Evolutionary conservation across 2,113 vertebrate genomes (phyloP).

Genomic region (Syngnathus scovelli): DNA sequence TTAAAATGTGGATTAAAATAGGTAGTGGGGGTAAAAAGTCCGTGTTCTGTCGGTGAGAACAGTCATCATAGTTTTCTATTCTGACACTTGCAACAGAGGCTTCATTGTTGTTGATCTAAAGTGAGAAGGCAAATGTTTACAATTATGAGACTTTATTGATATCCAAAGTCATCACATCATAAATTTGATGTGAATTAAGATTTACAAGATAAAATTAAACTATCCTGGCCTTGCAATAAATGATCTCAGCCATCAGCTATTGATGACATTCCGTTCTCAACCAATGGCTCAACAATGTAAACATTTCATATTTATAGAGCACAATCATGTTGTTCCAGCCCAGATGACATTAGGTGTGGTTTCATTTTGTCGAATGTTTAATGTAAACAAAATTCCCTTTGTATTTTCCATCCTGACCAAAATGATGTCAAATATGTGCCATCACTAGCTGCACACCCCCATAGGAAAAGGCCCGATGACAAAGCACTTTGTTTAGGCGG

Average conservation of each 20-base stretch:
- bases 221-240: neutral
- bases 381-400: neutral
- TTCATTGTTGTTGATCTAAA: neutral
- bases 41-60: neutral
- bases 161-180: neutral
- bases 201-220: neutral
- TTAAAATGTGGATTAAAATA: neutral
- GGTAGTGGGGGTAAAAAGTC: neutral
- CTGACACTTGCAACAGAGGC: neutral
- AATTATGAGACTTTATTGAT: neutral
- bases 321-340: neutral
- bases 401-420: neutral
- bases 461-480: slow-evolving; percentile 51
- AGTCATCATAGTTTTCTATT: neutral
- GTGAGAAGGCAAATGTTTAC: neutral
- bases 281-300: neutral
- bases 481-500: slow-evolving; percentile 53
- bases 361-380: neutral
- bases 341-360: slow-evolving; percentile 1
- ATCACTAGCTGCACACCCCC: slow-evolving; percentile 50
- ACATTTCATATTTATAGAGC: neutral
- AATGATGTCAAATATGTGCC: slow-evolving; percentile 60
- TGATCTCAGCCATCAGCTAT: neutral
- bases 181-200: neutral
- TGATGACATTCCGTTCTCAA: neutral